Evolutionary conservation across 2,797 vertebrate genomes (phyloP).

Genomic region (Setipinna tenuifilis): DNA sequence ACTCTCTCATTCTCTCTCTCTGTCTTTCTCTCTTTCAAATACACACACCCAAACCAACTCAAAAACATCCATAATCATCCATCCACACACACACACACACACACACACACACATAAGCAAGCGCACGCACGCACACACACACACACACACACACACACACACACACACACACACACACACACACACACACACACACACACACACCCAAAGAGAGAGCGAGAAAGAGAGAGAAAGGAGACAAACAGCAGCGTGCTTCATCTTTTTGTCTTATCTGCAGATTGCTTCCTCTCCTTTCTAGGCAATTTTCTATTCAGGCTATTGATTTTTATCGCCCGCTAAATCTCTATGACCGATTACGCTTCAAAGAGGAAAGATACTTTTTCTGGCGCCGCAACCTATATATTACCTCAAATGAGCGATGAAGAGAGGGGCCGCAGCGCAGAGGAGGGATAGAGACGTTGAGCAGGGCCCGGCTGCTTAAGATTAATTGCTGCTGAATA

Average conservation of each 20-base stretch:
- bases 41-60: too few relatives aligned
- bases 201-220: constrained; percentile 31
- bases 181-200: constrained; percentile 57
- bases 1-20: too few relatives aligned
- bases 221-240: constrained; percentile 56
- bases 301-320: constrained; percentile 81
- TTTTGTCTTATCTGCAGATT: constrained; percentile 79
- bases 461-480: constrained; percentile 31
- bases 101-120: too few relatives aligned
- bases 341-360: constrained; percentile 76
- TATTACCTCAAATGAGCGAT: constrained; percentile 58
- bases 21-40: too few relatives aligned
- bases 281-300: constrained; percentile 79
- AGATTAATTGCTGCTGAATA: constrained; percentile 47
- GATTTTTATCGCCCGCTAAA: constrained; percentile 81
- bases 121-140: neutral
- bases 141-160: constrained; percentile 19
- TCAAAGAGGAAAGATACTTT: constrained; percentile 71
- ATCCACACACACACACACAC: neutral
- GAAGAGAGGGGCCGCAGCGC: constrained; percentile 38
- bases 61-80: too few relatives aligned
- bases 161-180: neutral
- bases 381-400: constrained; percentile 53
- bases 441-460: constrained; percentile 29
- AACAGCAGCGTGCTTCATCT: constrained; percentile 79